Conservation (phyloP, 2,888 invertebrate species). For the Latrodectus elegans region DNA sequence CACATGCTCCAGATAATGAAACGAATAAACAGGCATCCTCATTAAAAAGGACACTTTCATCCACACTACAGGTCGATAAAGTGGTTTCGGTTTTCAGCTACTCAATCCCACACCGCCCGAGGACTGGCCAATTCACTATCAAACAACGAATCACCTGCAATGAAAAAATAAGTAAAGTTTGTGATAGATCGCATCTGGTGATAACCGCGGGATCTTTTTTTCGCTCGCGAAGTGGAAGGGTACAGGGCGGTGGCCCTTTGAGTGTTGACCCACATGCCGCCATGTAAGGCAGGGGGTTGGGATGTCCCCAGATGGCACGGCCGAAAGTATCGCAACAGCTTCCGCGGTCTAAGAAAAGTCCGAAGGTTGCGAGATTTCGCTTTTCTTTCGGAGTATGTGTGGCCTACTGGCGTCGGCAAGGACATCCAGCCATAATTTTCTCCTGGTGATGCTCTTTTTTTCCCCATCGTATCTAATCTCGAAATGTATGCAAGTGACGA, state of each 20-base stretch:
- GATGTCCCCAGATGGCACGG: slow-evolving; percentile 60
- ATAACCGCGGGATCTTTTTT: slow-evolving; percentile 19
- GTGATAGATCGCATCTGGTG: slow-evolving; percentile 42
- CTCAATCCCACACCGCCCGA: background rate
- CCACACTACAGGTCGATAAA: background rate
- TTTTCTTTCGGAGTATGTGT: background rate
- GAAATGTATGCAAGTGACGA: background rate
- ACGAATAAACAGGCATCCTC: background rate
- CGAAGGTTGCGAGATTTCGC: slow-evolving; percentile 42
- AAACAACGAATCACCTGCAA: background rate
- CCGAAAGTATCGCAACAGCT: slow-evolving; percentile 33
- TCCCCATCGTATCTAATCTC: background rate
- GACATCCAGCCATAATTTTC: background rate
- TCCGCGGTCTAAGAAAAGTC: slow-evolving; percentile 36
- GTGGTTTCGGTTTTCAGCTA: background rate
- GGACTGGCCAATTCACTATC: slow-evolving; percentile 1
- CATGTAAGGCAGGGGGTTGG: slow-evolving; percentile 9
- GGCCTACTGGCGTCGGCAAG: background rate
- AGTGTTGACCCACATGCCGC: slow-evolving; percentile 62
- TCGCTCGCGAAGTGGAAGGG: slow-evolving; percentile 20
- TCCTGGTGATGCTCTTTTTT: background rate
- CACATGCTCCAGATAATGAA: background rate
- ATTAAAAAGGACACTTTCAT: background rate
- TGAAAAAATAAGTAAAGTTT: slow-evolving; percentile 17
- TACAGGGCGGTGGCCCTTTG: slow-evolving; percentile 62